Percentiles rank a stretch among this genome's conserved stretches.
These are phyloP conservation scores for Drosophila demipolita DNA, from an alignment of 2,888 invertebrate species.

Conservation along the genomic window DNA sequence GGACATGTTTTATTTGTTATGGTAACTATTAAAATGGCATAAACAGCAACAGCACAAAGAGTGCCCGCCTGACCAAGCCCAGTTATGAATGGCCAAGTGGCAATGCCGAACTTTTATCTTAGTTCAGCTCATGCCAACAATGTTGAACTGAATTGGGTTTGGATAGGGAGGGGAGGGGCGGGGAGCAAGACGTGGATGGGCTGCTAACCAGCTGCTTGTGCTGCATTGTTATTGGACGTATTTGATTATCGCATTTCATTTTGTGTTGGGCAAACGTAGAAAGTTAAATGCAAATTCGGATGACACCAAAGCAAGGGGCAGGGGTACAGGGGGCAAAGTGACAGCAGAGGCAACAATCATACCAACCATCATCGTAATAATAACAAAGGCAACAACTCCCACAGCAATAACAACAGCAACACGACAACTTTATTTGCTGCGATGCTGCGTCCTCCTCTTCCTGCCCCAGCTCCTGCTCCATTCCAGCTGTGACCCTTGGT, in stretches of 20 bases:
- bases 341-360: conserved; percentile 63
- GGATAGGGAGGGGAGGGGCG: background rate
- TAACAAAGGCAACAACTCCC: conserved; percentile 56
- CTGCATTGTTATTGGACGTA: conserved; percentile 72
- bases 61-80: conserved; percentile 23
- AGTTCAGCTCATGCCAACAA: conserved; percentile 30
- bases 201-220: conserved; percentile 24
- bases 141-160: background rate
- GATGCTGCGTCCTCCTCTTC: conserved; percentile 46
- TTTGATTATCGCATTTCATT: conserved; percentile 80
- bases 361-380: conserved; percentile 67
- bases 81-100: conserved; percentile 42
- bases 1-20: conserved; percentile 71
- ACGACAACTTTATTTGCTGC: conserved; percentile 67
- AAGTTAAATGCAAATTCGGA: conserved; percentile 79
- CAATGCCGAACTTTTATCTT: conserved; percentile 75
- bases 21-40: conserved; percentile 77
- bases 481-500: conserved; percentile 34
- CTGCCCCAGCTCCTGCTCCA: background rate
- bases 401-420: conserved; percentile 29
- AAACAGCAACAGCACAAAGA: conserved; percentile 54
- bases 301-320: conserved; percentile 54
- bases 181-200: background rate
- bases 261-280: conserved; percentile 76
- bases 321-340: conserved; percentile 1